phyloP scores from a whole-genome alignment of 2,797 vertebrate species.

The Melanotaenia maccullochi region DNA sequence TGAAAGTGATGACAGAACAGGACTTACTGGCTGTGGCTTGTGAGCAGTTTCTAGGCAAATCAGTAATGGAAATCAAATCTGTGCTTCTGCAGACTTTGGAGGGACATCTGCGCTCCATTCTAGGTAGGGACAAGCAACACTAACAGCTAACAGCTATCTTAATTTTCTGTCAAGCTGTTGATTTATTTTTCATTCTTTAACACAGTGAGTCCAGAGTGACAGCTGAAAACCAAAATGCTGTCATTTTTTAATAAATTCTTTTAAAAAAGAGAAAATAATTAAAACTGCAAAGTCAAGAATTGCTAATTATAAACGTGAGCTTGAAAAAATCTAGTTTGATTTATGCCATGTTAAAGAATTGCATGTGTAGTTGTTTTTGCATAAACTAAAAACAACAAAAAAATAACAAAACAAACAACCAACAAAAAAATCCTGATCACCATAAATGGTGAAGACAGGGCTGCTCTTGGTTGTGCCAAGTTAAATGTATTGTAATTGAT shows the following conservation, averaged over 20 bases:
- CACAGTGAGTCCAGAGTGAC: neutral
- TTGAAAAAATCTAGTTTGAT: neutral
- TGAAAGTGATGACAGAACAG: conserved; percentile 93
- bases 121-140: conserved; percentile 78
- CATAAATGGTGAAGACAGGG: neutral
- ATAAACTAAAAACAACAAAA: neutral
- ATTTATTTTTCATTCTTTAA: neutral
- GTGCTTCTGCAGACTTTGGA: conserved; percentile 94
- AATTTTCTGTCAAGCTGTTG: neutral
- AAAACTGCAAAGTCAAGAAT: neutral
- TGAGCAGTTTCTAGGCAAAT: conserved; percentile 95
- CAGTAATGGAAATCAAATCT: conserved; percentile 89
- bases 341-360: neutral
- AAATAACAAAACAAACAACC: neutral
- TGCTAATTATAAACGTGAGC: neutral
- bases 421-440: conserved; percentile 1
- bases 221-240: neutral
- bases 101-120: conserved; percentile 94
- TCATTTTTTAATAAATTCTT: neutral
- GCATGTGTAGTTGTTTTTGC: neutral
- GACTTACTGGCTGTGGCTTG: conserved; percentile 92
- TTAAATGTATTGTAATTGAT: neutral
- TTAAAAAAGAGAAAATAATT: neutral
- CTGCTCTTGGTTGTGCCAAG: neutral
- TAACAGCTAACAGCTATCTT: neutral